These are phyloP conservation scores for Enteromius paludinosus DNA, from an alignment of 2,797 vertebrate genomes.

Conservation along the genomic window DNA sequence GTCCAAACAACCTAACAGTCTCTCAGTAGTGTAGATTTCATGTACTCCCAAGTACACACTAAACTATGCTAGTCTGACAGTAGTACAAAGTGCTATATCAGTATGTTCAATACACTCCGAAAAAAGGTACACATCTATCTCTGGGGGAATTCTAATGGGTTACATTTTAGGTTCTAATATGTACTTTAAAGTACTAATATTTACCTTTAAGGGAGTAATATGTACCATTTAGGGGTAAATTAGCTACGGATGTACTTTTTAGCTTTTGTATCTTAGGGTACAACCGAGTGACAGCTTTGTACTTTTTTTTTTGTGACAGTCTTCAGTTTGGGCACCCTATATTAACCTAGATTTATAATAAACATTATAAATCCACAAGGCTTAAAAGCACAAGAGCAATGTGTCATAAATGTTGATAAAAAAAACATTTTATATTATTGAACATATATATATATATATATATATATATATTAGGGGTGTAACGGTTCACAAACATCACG, in stretches of 20 bases:
- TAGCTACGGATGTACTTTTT: not conserved
- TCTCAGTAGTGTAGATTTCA: constrained; percentile 63
- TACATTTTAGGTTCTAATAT: not conserved
- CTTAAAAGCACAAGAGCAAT: not conserved
- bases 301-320: not conserved
- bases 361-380: not conserved
- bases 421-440: not conserved
- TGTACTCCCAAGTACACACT: not conserved
- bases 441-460: not conserved
- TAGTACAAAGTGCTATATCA: not conserved
- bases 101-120: not conserved
- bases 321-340: not conserved
- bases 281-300: not conserved
- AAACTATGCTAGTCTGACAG: constrained; percentile 5
- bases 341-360: not conserved
- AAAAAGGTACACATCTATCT: not conserved
- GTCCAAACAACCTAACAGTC: constrained; percentile 53
- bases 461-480: too few relatives aligned
- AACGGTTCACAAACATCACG: too few relatives aligned
- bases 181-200: not conserved
- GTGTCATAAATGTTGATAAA: not conserved
- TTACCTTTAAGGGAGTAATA: not conserved
- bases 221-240: not conserved
- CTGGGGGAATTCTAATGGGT: not conserved
- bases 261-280: not conserved